Conservation (phyloP, 2,888 invertebrate genomes). For the Rhaphigaster nebulosa region DNA sequence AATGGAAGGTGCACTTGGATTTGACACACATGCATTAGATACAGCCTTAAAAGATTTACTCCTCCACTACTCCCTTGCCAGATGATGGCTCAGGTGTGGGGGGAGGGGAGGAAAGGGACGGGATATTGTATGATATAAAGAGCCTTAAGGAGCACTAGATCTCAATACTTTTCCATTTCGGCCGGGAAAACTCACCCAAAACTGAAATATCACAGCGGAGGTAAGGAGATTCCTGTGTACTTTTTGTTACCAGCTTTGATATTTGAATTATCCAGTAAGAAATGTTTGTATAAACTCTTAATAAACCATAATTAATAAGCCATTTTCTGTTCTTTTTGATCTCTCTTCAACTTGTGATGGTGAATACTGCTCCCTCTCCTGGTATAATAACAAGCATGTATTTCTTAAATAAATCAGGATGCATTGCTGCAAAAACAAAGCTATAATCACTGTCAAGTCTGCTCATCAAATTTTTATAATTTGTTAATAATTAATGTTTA, state of each 20-base stretch:
- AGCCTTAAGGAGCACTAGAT: conserved; percentile 31
- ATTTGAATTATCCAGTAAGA: neutral
- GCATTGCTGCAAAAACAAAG: no score
- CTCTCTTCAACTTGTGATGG: no score
- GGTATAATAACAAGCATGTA: no score
- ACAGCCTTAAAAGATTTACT: conserved; percentile 10
- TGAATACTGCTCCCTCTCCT: no score
- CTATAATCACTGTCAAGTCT: no score
- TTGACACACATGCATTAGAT: neutral
- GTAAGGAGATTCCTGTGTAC: neutral
- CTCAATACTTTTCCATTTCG: conserved; percentile 13
- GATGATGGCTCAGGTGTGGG: no score
- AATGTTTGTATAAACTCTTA: no score
- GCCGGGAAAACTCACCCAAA: neutral
- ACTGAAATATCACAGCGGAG: conserved; percentile 1
- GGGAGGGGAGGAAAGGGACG: neutral
- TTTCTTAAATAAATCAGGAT: no score
- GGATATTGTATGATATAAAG: conserved; percentile 32
- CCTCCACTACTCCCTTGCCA: neutral
- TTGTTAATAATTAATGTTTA: no score
- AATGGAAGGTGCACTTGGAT: neutral
- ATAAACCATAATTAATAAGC: no score
- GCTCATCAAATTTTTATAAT: no score
- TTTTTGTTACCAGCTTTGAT: neutral
- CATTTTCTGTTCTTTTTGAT: no score